Conservation (phyloP, 2,113 vertebrate genomes). For the Anguilla japonica region DNA sequence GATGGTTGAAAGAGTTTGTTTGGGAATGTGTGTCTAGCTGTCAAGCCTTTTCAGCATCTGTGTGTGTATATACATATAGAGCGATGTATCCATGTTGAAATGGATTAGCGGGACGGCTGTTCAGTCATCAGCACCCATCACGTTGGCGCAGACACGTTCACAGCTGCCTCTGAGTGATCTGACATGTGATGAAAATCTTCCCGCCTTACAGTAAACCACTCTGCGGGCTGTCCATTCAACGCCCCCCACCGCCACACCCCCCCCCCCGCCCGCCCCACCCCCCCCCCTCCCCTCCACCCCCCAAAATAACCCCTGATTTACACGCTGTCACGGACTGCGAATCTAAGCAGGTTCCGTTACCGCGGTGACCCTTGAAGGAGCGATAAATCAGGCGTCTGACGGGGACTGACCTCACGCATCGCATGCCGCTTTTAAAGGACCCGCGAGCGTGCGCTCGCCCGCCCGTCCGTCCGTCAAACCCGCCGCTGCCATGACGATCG, state of each 20-base stretch:
- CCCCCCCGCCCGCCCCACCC: too few species aligned
- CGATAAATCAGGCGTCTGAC: conserved; percentile 49
- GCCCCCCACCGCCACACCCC: neutral
- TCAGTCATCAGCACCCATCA: conserved; percentile 22
- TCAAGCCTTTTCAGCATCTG: too few species aligned
- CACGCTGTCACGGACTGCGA: conserved; percentile 34
- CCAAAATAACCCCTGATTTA: conserved; percentile 45
- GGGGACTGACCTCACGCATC: conserved; percentile 48
- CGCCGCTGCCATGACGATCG: neutral
- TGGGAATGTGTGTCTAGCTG: too few species aligned
- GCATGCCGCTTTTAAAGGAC: conserved; percentile 34
- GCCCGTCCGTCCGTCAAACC: conserved; percentile 26
- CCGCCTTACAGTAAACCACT: conserved; percentile 37
- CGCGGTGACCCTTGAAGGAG: conserved; percentile 39
- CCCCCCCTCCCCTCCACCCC: neutral
- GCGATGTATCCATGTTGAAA: neutral
- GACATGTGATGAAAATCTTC: conserved; percentile 26
- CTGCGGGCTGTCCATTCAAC: conserved; percentile 34
- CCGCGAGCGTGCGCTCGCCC: conserved; percentile 36
- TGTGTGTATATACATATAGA: too few species aligned
- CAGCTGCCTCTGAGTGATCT: conserved; percentile 23
- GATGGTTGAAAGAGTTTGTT: too few species aligned
- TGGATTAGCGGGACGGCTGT: neutral
- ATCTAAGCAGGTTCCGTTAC: conserved; percentile 33
- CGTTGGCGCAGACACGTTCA: conserved; percentile 26